Conservation (phyloP, 2,113 vertebrate species). For the Eira barbara region DNA sequence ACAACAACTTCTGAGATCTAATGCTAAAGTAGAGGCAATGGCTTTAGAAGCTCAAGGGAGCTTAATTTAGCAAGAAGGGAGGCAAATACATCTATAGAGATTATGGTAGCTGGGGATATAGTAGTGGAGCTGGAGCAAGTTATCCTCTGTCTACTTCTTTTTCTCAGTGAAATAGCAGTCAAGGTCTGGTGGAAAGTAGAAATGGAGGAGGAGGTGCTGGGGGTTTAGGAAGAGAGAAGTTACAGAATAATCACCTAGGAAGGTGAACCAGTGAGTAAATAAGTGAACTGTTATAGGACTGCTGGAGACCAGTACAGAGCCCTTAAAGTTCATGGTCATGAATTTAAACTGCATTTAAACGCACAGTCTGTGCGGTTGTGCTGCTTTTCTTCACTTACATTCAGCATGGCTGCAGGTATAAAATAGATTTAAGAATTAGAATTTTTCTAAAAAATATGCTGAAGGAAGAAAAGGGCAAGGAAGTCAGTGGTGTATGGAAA, state of each 20-base stretch:
- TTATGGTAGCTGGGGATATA: background rate
- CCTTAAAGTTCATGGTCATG: background rate
- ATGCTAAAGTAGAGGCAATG: background rate
- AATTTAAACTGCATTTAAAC: background rate
- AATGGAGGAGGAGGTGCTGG: background rate
- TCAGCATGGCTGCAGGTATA: background rate
- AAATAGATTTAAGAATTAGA: background rate
- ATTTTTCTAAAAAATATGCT: background rate
- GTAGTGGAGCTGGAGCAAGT: background rate
- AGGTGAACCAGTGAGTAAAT: background rate
- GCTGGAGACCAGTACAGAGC: background rate
- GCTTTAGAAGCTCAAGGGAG: background rate
- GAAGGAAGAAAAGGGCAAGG: background rate
- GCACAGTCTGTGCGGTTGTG: background rate
- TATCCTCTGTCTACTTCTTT: background rate
- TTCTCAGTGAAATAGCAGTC: background rate
- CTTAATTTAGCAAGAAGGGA: background rate
- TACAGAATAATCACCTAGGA: background rate
- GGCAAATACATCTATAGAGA: background rate
- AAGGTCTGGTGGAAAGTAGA: background rate
- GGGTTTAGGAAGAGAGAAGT: conserved; percentile 10
- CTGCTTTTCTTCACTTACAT: background rate
- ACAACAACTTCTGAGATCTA: background rate
- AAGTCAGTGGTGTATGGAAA: background rate
- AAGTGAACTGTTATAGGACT: background rate